A percentile compares a stretch with the other conserved stretches of the same genome.
These are phyloP conservation scores for Cryptocephalus moraei DNA, from an alignment of 2,888 invertebrate genomes.

Conservation along the genomic window DNA sequence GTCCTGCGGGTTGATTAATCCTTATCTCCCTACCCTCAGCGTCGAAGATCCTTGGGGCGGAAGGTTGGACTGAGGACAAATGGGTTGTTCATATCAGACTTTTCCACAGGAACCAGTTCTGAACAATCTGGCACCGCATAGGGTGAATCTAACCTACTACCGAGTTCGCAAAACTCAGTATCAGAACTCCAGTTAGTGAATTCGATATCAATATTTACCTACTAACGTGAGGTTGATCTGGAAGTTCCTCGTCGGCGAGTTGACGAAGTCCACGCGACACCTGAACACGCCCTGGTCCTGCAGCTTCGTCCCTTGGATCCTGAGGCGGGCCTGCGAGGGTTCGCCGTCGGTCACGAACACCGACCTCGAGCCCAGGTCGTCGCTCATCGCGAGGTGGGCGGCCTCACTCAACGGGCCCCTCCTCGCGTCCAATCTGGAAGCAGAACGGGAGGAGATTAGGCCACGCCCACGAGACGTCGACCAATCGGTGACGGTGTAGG, in stretches of 20 bases:
- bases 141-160: too few species aligned
- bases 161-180: too few species aligned
- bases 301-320: slow-evolving; percentile 59
- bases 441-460: slow-evolving; percentile 7
- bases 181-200: too few species aligned
- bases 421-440: slow-evolving; percentile 65
- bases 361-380: slow-evolving; percentile 64
- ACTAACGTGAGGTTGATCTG: slow-evolving; percentile 78
- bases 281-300: slow-evolving; percentile 77
- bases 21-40: slow-evolving; percentile 71
- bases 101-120: too few species aligned
- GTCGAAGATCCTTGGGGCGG: slow-evolving; percentile 72
- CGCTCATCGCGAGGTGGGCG: slow-evolving; percentile 67
- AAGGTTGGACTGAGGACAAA: slow-evolving; percentile 60
- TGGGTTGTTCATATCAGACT: too few species aligned
- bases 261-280: slow-evolving; percentile 80
- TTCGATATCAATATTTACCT: too few species aligned
- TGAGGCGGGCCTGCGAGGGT: slow-evolving; percentile 62
- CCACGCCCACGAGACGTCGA: too few species aligned
- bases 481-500: too few species aligned
- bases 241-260: slow-evolving; percentile 81
- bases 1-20: slow-evolving; percentile 56
- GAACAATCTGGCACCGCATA: too few species aligned
- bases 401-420: slow-evolving; percentile 55
- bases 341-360: slow-evolving; percentile 65